Base-by-base conservation (phyloP, 2,888 invertebrate species). In the Lapara coniferarum region DNA sequence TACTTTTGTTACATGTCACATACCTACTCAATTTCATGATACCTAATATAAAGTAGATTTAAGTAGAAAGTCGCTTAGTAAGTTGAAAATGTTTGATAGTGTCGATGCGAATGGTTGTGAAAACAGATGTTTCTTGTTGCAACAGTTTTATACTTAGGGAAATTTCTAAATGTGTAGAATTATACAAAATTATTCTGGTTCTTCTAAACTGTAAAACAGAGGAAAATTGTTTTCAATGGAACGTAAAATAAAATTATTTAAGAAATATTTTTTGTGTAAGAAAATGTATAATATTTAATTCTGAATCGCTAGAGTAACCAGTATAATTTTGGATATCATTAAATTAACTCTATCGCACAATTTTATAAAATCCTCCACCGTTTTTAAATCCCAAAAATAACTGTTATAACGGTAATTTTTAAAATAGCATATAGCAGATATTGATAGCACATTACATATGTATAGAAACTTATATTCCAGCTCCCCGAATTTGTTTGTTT, bases 81-180 rank as follows among this genome's bases (percentile, higher is more conserved):
- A 69, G 68, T 69, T 63, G 63, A 53, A 68, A 63, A 63, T 69
- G 81, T 77, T 83, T 81, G 80, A 80, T 84, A 85, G 81, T 79
- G 77, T 82, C 78, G 85, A 84, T 78, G 82, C 76, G 87, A 84
- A 89, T 83, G 90, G 90, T 90, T 90, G 89, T 90, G 90, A 88
- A 83, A 82, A 84, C 84, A 81, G 52, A 80, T 83, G 81, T 83
- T 85, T 87, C 85, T 87, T 88, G 89, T 89, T 89, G 85, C 83
- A 76, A 80, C 85, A 81, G 79, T 84, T 85, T 78, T 77, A 71
- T 75, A 74, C 71, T 67, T 73, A 76, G 72, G 71, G 44, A 53
- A 69, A 63, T 63, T 63, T 69, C 59, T 69, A 69, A 53, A 53
- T 14, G 66, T 66, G 52, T 66, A 37, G 16, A 14, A 25, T 10